Base-by-base conservation (phyloP, 2,113 vertebrate genomes). In the Anguilla rostrata region DNA sequence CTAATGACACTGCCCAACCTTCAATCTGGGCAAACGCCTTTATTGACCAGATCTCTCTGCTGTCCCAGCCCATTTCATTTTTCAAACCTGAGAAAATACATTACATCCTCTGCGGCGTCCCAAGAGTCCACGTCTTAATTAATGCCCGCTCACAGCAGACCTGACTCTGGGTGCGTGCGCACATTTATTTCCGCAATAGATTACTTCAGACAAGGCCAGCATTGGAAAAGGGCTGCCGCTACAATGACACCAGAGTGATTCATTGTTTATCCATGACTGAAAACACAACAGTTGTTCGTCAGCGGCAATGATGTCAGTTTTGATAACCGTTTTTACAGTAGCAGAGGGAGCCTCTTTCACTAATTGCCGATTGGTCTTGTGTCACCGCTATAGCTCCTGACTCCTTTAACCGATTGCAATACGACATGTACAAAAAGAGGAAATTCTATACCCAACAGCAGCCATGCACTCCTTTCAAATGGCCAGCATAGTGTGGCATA, bases 191-290 rank as follows among this genome's bases (percentile, higher is more conserved):
- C 26, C 26, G 34, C n/a, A 34, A 75, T 34, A 26, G 71, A 75
- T 75, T 34, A 34, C 71, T 75, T 75, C 12, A 75, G 71, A n/a
- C 41, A 49, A n/a, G 66, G 12, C 66, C 49, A n/a, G 66, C 63
- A 66, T n/a, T 39, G 11, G 43, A 8, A 8, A 75, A 75, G 12
- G 41, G 40, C 40, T 78, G 22, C 75, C 1, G 34, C 7, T 39
- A 39, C 49, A 29, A 0, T 29, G 46, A 39, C 63, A 41, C 39
- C 20, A 46, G 46, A 53, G n/a, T 85, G 71, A 81, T 90, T 90
- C 84, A 86, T 84, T 49, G 87, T 5, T 79, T 75, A 79, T 79
- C 26, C n/a, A 41, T 57, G 57, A 57, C 39, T 41, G 60, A 57
- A 29, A 71, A 84, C 29, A 81, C 80, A 43, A n/a, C 75, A 56